phyloP scores from a whole-genome alignment of 2,113 vertebrate genomes.

The Tragelaphus scriptus region DNA sequence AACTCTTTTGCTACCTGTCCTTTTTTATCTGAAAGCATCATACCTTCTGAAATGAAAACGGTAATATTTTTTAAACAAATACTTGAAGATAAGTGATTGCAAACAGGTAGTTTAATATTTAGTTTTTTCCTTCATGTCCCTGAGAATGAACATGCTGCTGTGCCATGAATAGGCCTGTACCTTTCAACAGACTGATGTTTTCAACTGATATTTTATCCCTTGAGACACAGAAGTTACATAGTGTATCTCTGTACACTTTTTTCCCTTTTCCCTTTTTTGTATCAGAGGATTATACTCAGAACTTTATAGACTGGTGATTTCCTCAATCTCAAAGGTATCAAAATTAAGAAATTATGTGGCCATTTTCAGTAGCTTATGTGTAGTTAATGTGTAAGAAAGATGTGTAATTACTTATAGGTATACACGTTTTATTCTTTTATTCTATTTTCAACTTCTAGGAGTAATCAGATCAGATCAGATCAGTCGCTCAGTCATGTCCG shows the following conservation, averaged over 20 bases:
- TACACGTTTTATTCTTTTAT: slow-evolving; percentile 31
- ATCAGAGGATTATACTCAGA: neutral
- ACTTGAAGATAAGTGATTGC: neutral
- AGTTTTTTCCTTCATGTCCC: neutral
- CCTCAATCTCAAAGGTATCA: neutral
- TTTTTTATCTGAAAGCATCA: slow-evolving; percentile 85
- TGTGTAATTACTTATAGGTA: neutral
- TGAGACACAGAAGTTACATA: neutral
- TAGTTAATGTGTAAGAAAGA: neutral
- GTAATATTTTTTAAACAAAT: slow-evolving; percentile 74
- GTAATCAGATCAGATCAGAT: neutral
- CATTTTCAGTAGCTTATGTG: neutral
- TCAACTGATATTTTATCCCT: neutral
- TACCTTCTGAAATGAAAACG: slow-evolving; percentile 81
- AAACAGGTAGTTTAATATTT: neutral
- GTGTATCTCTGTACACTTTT: neutral
- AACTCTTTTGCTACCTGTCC: slow-evolving; percentile 85
- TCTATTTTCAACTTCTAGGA: slow-evolving; percentile 25
- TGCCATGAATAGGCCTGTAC: neutral
- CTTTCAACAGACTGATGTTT: neutral
- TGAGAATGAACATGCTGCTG: neutral
- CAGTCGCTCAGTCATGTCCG: no score
- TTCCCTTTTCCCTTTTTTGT: neutral
- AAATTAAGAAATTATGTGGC: neutral
- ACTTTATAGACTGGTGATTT: neutral